Base-by-base conservation (phyloP, 2,113 vertebrate species). In the Erythrocercus mccallii region DNA sequence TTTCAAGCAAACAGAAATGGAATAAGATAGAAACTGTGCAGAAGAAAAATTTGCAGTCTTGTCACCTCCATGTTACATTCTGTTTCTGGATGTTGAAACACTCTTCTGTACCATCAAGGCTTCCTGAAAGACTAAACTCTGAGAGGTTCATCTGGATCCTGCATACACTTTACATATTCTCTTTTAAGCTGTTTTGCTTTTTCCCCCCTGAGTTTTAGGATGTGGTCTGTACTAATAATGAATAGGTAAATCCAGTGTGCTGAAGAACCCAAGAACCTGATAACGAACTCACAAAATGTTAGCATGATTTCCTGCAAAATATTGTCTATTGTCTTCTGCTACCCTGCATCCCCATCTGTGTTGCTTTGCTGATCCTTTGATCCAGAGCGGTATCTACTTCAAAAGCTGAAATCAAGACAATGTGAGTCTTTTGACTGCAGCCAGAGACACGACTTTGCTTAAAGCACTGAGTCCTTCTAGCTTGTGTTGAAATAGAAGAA, bases 281-380 rank as follows among this genome's bases (percentile, higher is more conserved):
- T 50, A 42, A 27, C 58, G 71, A 91, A 56, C 33, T 47, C 3
- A 3, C 8, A 12, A 50, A 33, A 14, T 21, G 21, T 76, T 76
- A 94, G 73, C 45, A 50, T 69, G 54, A 85, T 85, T 95, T 96
- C 90, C 89, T 96, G 78, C 40, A 53, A 44, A 31, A 15, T 68
- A 51, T 3, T 65, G 21, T 50, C 6, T 1, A 3, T 23, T 47
- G 42, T 11, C 70, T 89, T 79, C n/a, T 70, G 37, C 45, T 53
- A 13, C n/a, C 0, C 3, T 86, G 30, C 38, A 15, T 81, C 58
- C 58, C 45, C 14, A 15, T 68, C 33, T 33, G 1, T 23, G 5
- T 23, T 72, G 47, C 28, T 88, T 42, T 81, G 33, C 42, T 60
- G n/a, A 37, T 64, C 18, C 70, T 95, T 85, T 92, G 53, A 69